A percentile compares a stretch with the other conserved stretches of the same genome.
phyloP scores from a whole-genome alignment of 2,113 vertebrate species.

The Equus przewalskii region DNA sequence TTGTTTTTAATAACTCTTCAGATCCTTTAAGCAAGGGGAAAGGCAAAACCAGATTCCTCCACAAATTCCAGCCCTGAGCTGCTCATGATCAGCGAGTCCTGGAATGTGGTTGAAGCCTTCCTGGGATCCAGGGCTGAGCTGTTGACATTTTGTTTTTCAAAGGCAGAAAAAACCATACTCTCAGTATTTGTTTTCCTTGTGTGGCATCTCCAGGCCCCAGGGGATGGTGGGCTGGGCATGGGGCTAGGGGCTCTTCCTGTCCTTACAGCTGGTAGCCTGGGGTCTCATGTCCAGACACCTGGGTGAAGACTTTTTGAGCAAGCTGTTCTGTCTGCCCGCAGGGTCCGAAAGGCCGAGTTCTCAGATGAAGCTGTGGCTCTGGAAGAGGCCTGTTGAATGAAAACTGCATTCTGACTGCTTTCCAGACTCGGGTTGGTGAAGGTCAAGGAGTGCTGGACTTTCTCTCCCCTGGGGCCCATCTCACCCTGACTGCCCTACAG shows the following conservation, averaged over 20 bases:
- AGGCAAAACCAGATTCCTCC: slow-evolving; percentile 23
- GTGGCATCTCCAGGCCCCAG: background rate
- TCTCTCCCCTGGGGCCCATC: rapidly evolving
- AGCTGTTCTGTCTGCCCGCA: background rate
- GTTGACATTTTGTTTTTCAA: slow-evolving; percentile 71
- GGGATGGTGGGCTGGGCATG: no score
- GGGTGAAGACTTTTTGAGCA: background rate
- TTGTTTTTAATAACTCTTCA: slow-evolving; percentile 76
- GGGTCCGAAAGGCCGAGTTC: background rate
- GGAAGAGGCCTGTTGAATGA: background rate
- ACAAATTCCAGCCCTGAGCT: slow-evolving; percentile 29
- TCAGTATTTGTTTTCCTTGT: slow-evolving; percentile 23
- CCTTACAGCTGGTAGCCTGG: background rate
- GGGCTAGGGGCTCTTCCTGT: no score
- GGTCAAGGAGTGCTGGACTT: background rate
- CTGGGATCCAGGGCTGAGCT: slow-evolving; percentile 30
- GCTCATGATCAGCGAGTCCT: background rate
- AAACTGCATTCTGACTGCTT: background rate
- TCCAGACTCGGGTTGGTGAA: rapidly evolving
- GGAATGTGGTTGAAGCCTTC: slow-evolving; percentile 70
- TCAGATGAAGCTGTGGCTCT: background rate
- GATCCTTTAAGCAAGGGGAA: slow-evolving; percentile 49
- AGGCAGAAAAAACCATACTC: background rate
- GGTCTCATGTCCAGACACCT: rapidly evolving
- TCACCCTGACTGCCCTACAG: background rate